These are phyloP conservation scores for Lipotes vexillifer DNA, from an alignment of 2,113 vertebrate species.

Conservation along the genomic window DNA sequence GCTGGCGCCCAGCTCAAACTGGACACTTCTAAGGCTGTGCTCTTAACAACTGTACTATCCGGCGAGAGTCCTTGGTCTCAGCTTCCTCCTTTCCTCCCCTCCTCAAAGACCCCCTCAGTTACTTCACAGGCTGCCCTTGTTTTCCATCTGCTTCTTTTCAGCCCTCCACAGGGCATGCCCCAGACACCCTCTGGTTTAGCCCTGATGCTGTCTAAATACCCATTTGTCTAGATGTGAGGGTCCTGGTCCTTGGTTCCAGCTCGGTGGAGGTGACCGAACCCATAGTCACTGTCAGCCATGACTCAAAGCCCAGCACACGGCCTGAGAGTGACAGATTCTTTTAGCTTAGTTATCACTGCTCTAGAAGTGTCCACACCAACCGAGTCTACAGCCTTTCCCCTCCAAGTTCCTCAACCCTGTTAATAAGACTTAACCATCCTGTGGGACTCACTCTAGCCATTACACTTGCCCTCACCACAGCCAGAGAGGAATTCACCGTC, in stretches of 20 bases:
- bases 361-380: background rate
- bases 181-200: background rate
- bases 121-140: background rate
- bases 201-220: background rate
- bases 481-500: background rate
- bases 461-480: background rate
- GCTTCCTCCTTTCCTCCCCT: background rate
- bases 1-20: background rate
- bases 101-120: background rate
- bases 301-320: background rate
- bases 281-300: background rate
- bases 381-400: background rate
- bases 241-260: background rate
- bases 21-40: background rate
- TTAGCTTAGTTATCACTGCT: background rate
- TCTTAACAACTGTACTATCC: accelerated
- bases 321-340: background rate
- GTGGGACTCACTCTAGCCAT: background rate
- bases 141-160: background rate
- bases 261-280: background rate
- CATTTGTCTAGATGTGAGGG: background rate
- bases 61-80: background rate
- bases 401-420: background rate
- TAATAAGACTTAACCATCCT: background rate
- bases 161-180: background rate